Base-by-base conservation (phyloP, 2,113 vertebrate species). In the Chauna torquata region DNA sequence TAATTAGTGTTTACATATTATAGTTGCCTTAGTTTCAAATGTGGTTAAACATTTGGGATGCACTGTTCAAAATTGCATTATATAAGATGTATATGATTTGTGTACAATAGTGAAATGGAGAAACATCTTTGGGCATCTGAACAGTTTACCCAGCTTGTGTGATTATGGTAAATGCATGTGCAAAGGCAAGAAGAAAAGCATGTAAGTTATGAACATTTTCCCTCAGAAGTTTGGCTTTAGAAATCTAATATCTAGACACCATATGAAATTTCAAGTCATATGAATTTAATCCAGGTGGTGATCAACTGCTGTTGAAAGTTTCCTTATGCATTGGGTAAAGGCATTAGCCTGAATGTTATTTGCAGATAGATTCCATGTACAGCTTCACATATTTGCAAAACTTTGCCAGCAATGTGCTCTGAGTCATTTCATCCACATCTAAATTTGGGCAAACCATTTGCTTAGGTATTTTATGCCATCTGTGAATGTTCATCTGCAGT, bases 381-480 rank as follows among this genome's bases (percentile, higher is more conserved):
- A 66, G 58, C 84, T 66, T 94, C 75, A n/a, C 23, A 74, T 59
- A 34, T 59, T 89, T 77, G 68, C 32, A 83, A 16, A 58, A 90
- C 55, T 91, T 92, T 80, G 70, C 77, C 81, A 94, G 45, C 40
- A 49, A 14, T 65, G 59, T 16, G n/a, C 49, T 96, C 14, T 0
- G 28, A 87, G 62, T 87, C 44, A 88, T 52, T 95, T 89, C 44
- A 91, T 55, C 86, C 49, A 16, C 62, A 32, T 94, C 86, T 94
- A 40, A 77, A 92, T 91, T 89, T 82, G 86, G 89, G 78, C 66
- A 96, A 85, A 94, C 57, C 72, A 70, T 94, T 95, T 95, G 82
- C 91, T 95, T 91, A 70, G 86, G 92, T 82, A 91, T 96, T 93
- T 94, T 92, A 71, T 94, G 70, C 88, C 92, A 96, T 93, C 92